Conservation (phyloP, 2,797 vertebrate species). For the Sebastes kiyomatsui region DNA sequence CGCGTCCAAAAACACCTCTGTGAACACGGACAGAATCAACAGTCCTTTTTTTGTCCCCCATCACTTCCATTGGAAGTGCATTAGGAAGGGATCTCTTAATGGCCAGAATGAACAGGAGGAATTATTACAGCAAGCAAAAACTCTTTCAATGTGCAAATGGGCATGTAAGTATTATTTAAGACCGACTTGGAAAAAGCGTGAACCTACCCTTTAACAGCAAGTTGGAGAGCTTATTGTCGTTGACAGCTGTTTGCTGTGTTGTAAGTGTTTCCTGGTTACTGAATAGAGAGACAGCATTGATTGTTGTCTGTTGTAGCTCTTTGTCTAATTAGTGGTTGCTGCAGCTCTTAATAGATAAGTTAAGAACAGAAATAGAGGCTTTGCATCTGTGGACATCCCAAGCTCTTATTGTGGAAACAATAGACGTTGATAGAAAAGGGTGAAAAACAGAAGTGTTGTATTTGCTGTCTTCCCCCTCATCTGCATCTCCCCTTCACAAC, state of each 20-base stretch:
- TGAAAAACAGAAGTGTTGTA: background rate
- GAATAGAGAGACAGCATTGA: background rate
- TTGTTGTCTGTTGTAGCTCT: background rate
- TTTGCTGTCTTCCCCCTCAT: background rate
- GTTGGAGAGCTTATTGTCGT: background rate
- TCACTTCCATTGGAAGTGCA: background rate
- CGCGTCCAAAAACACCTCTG: rapidly evolving
- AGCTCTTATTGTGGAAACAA: background rate
- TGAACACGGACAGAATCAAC: background rate
- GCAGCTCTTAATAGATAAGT: background rate
- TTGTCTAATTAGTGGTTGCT: background rate
- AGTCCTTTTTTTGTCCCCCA: background rate
- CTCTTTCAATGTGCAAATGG: background rate
- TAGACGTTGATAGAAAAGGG: background rate
- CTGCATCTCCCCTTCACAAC: constrained; percentile 7
- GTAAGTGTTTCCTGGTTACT: background rate
- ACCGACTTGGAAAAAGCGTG: background rate
- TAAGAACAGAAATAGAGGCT: background rate
- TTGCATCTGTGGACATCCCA: background rate
- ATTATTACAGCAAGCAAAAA: background rate
- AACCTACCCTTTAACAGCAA: background rate
- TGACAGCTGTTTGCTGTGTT: background rate
- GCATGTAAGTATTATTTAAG: background rate
- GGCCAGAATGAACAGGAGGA: background rate
- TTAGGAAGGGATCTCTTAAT: background rate